A percentile compares a stretch with the other conserved stretches of the same genome.
Evolutionary conservation across 1,140 invertebrate genomes (phyloP).

Genomic region (Brachionus calyciflorus): DNA sequence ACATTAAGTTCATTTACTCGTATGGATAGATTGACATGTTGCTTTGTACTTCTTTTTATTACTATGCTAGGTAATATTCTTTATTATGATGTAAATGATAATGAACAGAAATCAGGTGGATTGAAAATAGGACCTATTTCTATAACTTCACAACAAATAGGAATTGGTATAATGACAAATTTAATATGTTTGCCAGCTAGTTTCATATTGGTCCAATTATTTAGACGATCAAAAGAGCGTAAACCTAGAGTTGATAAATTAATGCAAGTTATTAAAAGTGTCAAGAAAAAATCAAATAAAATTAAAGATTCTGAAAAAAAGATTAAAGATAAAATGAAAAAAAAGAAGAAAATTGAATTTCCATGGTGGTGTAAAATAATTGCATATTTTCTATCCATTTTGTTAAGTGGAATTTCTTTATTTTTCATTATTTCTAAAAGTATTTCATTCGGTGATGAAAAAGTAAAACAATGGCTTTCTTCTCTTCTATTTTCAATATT

Average conservation of each 20-base stretch:
- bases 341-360: conserved; percentile 52
- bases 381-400: conserved; percentile 62
- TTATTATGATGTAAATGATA: conserved; percentile 29
- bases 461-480: conserved; percentile 65
- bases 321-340: neutral
- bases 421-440: conserved; percentile 65
- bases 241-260: neutral
- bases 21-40: conserved; percentile 6
- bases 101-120: neutral
- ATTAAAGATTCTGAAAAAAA: neutral
- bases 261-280: neutral
- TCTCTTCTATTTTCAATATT: conserved; percentile 65
- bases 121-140: conserved; percentile 7
- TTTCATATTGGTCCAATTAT: conserved; percentile 28
- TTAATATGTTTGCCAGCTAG: conserved; percentile 13
- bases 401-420: conserved; percentile 58
- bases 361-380: conserved; percentile 63
- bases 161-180: conserved; percentile 26
- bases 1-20: neutral
- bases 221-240: neutral
- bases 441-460: conserved; percentile 64
- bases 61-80: conserved; percentile 34
- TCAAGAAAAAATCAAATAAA: neutral
- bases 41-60: neutral
- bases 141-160: conserved; percentile 17